phyloP scores from a whole-genome alignment of 2,797 vertebrate species.

The Sebastes reedi region DNA sequence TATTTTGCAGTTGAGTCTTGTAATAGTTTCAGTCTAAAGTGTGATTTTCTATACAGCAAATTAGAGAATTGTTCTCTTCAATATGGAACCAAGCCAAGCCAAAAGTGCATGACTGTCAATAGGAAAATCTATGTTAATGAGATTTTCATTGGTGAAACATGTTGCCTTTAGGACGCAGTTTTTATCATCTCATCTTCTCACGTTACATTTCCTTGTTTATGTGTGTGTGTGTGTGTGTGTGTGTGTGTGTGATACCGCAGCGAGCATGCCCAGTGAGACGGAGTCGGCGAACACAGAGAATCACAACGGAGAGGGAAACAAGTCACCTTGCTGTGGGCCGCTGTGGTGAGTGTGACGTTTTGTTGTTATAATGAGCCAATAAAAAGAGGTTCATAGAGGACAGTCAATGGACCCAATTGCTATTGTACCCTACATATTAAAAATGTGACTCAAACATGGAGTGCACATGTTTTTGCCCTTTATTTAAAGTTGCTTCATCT shows the following conservation, averaged over 20 bases:
- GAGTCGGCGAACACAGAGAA: slow-evolving; percentile 95
- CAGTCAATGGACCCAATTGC: neutral
- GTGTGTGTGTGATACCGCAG: slow-evolving; percentile 78
- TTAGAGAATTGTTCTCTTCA: neutral
- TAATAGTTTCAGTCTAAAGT: neutral
- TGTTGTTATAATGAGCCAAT: neutral
- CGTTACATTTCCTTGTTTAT: neutral
- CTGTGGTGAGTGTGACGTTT: slow-evolving; percentile 86
- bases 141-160: neutral
- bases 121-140: neutral
- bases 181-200: neutral
- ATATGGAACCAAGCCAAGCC: slow-evolving; percentile 38
- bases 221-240: slow-evolving; percentile 49
- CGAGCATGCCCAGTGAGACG: slow-evolving; percentile 94
- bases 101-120: slow-evolving; percentile 32
- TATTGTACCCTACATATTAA: neutral
- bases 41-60: neutral
- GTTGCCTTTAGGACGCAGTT: neutral
- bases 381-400: neutral
- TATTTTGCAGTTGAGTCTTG: neutral
- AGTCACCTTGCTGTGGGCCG: slow-evolving; percentile 85
- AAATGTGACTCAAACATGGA: neutral
- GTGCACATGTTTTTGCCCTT: neutral
- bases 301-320: slow-evolving; percentile 87
- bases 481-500: slow-evolving; percentile 54